Evolutionary conservation across 37 sponge, comb jelly and placozoan species (phyloP).

Genomic region (Cliona cf. orientalis): DNA sequence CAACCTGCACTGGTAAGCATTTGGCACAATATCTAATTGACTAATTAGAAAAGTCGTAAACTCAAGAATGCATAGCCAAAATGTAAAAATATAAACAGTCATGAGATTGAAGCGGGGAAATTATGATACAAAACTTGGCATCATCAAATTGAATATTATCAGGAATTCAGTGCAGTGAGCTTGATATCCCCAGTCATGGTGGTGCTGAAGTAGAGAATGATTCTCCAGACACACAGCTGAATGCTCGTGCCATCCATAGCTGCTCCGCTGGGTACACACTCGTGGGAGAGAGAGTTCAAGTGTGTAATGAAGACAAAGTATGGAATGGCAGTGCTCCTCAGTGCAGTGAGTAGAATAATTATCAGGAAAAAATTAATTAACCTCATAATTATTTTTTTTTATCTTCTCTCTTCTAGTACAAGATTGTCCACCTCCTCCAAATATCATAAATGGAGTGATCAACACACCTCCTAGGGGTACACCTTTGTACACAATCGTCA

Average conservation of each 20-base stretch:
- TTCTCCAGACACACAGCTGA: neutral
- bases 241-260: neutral
- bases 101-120: too few species aligned
- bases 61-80: too few species aligned
- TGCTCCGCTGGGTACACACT: constrained; percentile 2
- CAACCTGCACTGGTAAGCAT: constrained; percentile 8
- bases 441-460: neutral
- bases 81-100: too few species aligned
- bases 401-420: neutral
- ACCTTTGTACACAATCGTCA: constrained; percentile 6
- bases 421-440: neutral
- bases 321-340: constrained; percentile 1
- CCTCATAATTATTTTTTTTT: neutral
- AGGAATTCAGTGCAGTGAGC: constrained; percentile 1
- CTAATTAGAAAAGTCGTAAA: too few species aligned
- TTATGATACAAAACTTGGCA: too few species aligned
- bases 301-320: neutral
- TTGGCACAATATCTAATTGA: neutral
- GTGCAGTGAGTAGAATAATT: neutral
- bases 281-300: neutral
- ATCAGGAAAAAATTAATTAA: neutral
- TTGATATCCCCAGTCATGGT: neutral
- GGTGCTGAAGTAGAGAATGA: neutral
- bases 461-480: neutral
- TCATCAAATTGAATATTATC: neutral